A percentile compares a stretch with the other conserved stretches of the same genome.
Evolutionary conservation across 2,888 invertebrate species (phyloP).

Genomic region (Lapara coniferarum): DNA sequence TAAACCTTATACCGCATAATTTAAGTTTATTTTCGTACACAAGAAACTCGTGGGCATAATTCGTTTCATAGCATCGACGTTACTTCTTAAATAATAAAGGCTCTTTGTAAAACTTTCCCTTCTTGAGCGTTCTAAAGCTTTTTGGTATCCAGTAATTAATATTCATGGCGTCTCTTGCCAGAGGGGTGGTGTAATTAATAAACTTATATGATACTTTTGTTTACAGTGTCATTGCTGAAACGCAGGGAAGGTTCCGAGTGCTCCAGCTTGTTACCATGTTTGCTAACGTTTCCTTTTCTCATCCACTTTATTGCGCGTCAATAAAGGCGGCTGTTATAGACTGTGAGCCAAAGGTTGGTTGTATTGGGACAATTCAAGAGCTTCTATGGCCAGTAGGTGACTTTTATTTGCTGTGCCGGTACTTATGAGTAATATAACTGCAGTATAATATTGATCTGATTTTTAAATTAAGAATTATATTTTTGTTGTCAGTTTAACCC

Average conservation of each 20-base stretch:
- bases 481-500: too few relatives aligned
- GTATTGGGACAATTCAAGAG: slow-evolving; percentile 14
- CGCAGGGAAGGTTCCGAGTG: slow-evolving; percentile 56
- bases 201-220: slow-evolving; percentile 84
- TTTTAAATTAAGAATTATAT: too few relatives aligned
- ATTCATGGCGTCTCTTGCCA: slow-evolving; percentile 81
- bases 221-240: slow-evolving; percentile 80
- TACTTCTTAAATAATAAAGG: slow-evolving; percentile 83
- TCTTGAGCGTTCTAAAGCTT: slow-evolving; percentile 82
- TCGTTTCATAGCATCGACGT: slow-evolving; percentile 76
- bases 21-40: slow-evolving; percentile 49
- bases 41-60: slow-evolving; percentile 61
- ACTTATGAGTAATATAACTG: not conserved
- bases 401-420: not conserved
- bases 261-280: slow-evolving; percentile 51
- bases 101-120: slow-evolving; percentile 84
- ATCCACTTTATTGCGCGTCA: slow-evolving; percentile 29
- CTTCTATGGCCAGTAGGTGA: slow-evolving; percentile 6
- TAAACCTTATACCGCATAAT: slow-evolving; percentile 42
- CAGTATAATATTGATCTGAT: too few relatives aligned
- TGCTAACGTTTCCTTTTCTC: slow-evolving; percentile 36
- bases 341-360: not conserved
- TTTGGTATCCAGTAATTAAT: slow-evolving; percentile 83
- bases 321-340: slow-evolving; percentile 12
- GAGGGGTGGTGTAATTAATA: slow-evolving; percentile 83